phyloP scores from a whole-genome alignment of 2,888 invertebrate species.

The Zelleria hepariella region DNA sequence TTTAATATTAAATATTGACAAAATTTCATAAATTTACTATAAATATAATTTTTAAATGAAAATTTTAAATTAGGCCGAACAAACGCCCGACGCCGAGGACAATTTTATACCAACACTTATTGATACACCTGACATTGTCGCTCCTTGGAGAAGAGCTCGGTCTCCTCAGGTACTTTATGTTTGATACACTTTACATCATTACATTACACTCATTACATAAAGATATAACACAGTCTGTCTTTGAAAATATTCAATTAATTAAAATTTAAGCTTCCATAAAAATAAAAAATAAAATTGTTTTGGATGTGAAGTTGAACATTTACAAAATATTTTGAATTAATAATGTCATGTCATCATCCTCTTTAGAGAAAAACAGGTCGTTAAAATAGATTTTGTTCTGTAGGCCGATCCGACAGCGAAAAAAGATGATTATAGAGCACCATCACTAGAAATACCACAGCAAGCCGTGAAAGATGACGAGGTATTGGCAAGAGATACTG shows the following conservation, averaged over 20 bases:
- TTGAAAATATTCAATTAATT: too few relatives aligned
- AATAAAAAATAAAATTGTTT: too few relatives aligned
- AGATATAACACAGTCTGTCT: neutral
- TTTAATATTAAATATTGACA: neutral
- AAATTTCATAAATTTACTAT: conserved; percentile 5
- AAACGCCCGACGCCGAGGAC: conserved; percentile 57
- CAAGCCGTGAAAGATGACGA: conserved; percentile 37
- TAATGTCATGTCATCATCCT: too few relatives aligned
- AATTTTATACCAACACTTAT: conserved; percentile 54
- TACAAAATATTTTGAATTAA: too few relatives aligned
- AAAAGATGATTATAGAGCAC: conserved; percentile 41
- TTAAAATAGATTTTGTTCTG: conserved; percentile 53
- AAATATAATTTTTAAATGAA: neutral
- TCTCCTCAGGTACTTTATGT: conserved; percentile 52
- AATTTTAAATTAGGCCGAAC: conserved; percentile 49
- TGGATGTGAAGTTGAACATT: too few relatives aligned
- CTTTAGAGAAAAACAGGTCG: conserved; percentile 34
- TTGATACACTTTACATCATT: conserved; percentile 5
- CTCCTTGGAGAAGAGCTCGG: conserved; percentile 50
- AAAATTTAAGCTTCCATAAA: too few relatives aligned
- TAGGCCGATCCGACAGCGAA: conserved; percentile 56
- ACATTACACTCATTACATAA: neutral
- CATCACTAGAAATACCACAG: conserved; percentile 34
- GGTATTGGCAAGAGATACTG: conserved; percentile 39
- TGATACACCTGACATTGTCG: conserved; percentile 36